Conservation (phyloP, 2,888 invertebrate genomes). For the Itoplectis maculator region DNA sequence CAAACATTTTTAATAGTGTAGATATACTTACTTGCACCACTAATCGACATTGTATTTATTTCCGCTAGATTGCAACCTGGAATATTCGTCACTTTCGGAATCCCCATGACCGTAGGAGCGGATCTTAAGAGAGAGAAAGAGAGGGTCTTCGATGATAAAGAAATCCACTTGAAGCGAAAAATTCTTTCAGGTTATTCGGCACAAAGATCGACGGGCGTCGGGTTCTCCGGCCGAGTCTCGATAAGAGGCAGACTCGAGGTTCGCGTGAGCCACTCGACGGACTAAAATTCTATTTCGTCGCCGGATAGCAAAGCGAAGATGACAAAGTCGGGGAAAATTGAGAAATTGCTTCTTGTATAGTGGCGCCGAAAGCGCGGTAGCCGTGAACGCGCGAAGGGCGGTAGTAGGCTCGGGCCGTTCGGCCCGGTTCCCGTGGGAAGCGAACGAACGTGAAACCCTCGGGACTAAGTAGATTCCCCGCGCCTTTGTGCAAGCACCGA, state of each 20-base stretch:
- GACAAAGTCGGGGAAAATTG: constrained; percentile 84
- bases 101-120: constrained; percentile 28
- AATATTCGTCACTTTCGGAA: constrained; percentile 37
- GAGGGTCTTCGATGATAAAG: constrained; percentile 14
- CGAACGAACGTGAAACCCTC: constrained; percentile 71
- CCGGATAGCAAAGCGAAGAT: constrained; percentile 83
- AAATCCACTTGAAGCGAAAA: constrained; percentile 48
- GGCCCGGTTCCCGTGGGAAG: constrained; percentile 74
- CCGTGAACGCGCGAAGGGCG: constrained; percentile 37
- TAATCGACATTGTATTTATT: no score
- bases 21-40: no score
- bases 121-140: constrained; percentile 4
- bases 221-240: constrained; percentile 53
- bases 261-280: constrained; percentile 73
- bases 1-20: no score
- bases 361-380: constrained; percentile 58
- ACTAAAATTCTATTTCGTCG: constrained; percentile 83
- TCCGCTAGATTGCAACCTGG: background rate
- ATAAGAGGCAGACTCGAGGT: constrained; percentile 50
- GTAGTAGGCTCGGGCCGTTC: constrained; percentile 38
- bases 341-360: constrained; percentile 82
- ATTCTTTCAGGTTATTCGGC: constrained; percentile 52
- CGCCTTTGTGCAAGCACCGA: constrained; percentile 73
- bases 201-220: constrained; percentile 41
- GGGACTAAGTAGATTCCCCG: constrained; percentile 81